Evolutionary conservation across 2,113 vertebrate species (phyloP).

Genomic region (Nyctereutes procyonoides): DNA sequence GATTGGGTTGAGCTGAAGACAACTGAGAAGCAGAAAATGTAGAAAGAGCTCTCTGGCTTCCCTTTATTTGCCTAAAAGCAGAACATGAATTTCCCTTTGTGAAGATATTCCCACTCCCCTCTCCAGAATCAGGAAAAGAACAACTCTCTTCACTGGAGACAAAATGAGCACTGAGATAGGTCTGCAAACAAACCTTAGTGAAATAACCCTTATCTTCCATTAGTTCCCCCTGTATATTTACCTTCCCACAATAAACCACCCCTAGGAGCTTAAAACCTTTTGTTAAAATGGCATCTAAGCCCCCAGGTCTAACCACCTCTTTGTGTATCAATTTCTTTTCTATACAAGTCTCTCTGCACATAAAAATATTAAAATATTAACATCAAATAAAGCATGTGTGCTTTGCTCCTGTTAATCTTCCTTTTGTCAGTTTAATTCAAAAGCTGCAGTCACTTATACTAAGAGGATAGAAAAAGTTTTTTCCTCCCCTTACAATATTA

Average conservation of each 20-base stretch:
- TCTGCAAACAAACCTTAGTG: background rate
- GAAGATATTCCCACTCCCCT: background rate
- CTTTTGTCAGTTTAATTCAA: background rate
- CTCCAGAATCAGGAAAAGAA: background rate
- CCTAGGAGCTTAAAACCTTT: background rate
- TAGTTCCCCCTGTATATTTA: background rate
- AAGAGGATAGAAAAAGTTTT: background rate
- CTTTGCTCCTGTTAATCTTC: background rate
- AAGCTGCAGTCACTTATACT: background rate
- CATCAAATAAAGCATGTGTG: background rate
- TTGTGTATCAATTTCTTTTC: background rate
- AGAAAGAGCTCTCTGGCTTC: background rate
- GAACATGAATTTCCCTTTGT: background rate
- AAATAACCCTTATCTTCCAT: background rate
- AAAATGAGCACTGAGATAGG: background rate
- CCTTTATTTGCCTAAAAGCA: background rate
- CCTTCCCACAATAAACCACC: background rate
- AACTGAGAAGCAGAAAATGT: background rate
- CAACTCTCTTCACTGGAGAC: background rate
- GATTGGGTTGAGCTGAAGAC: background rate
- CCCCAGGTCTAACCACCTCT: background rate
- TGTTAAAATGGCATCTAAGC: background rate
- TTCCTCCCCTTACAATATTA: background rate
- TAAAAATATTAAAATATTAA: background rate
- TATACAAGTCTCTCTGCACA: background rate